phyloP scores from a whole-genome alignment of 1,140 invertebrate species.

The Psilanteris sp. region DNA sequence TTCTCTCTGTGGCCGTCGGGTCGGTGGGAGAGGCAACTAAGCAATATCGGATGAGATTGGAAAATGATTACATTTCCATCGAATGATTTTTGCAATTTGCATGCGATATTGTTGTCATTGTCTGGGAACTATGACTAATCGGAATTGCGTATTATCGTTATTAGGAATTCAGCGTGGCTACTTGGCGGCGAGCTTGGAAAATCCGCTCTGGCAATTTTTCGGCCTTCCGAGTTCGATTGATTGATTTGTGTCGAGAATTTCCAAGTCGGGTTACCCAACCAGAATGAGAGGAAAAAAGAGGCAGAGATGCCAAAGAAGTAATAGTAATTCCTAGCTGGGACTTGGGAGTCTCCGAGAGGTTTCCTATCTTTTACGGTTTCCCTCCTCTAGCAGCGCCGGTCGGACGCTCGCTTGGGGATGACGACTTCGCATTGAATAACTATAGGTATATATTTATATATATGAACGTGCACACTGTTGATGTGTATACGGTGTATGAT shows the following conservation, averaged over 20 bases:
- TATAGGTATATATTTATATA: conserved; percentile 26
- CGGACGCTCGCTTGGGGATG: conserved; percentile 58
- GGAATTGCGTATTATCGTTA: not conserved
- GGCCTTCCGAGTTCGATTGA: conserved; percentile 7
- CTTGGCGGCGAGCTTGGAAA: no score
- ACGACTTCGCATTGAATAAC: conserved; percentile 41
- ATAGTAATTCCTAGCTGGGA: conserved; percentile 74
- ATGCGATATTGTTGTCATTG: conserved; percentile 15
- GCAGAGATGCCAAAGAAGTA: conserved; percentile 69
- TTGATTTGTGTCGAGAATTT: conserved; percentile 33
- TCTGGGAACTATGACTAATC: not conserved
- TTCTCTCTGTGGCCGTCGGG: conserved; percentile 13
- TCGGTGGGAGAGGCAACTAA: conserved; percentile 25
- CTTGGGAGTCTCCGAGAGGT: conserved; percentile 76
- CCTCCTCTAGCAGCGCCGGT: conserved; percentile 67
- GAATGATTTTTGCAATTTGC: conserved; percentile 22
- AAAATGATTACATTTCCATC: conserved; percentile 38
- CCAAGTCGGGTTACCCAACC: conserved; percentile 36
- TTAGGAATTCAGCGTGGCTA: no score
- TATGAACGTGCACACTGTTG: conserved; percentile 14
- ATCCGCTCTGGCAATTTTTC: no score
- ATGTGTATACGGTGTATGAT: conserved; percentile 20
- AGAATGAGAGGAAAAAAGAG: conserved; percentile 58
- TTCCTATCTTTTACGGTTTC: conserved; percentile 80
- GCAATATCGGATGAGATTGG: conserved; percentile 30